Percentiles rank a stretch among this genome's conserved stretches.
Evolutionary conservation across 2,113 vertebrate species (phyloP).

Genomic region (Phalacrocorax pelagicus): DNA sequence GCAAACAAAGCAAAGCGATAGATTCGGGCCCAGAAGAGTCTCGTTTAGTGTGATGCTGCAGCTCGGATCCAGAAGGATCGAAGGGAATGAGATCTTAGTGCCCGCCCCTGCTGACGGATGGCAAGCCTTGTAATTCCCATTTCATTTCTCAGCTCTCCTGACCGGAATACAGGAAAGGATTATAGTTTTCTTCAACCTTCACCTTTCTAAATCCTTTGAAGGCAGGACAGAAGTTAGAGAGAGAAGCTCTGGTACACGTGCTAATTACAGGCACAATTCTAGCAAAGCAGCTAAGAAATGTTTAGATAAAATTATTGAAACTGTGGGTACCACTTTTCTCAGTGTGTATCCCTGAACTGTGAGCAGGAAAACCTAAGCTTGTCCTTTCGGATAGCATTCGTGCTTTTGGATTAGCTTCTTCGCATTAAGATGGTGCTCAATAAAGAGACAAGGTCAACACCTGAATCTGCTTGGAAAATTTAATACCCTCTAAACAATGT

Average conservation of each 20-base stretch:
- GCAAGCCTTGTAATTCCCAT: background rate
- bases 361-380: background rate
- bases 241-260: background rate
- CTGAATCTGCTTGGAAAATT: background rate
- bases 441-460: background rate
- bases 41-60: rapidly evolving
- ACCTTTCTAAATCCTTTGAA: background rate
- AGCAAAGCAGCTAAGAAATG: background rate
- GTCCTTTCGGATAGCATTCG: background rate
- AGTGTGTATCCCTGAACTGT: background rate
- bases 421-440: background rate
- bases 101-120: background rate
- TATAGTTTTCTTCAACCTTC: background rate
- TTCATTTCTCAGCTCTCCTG: background rate
- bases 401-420: background rate
- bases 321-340: background rate
- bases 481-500: background rate
- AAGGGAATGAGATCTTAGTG: background rate
- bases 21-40: background rate
- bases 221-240: background rate
- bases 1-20: rapidly evolving
- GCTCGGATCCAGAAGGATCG: background rate
- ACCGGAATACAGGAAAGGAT: background rate
- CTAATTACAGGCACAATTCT: background rate
- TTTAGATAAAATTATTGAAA: background rate